These are phyloP conservation scores for Rhodinocichla rosea DNA, from an alignment of 2,113 vertebrate genomes.

Conservation along the genomic window DNA sequence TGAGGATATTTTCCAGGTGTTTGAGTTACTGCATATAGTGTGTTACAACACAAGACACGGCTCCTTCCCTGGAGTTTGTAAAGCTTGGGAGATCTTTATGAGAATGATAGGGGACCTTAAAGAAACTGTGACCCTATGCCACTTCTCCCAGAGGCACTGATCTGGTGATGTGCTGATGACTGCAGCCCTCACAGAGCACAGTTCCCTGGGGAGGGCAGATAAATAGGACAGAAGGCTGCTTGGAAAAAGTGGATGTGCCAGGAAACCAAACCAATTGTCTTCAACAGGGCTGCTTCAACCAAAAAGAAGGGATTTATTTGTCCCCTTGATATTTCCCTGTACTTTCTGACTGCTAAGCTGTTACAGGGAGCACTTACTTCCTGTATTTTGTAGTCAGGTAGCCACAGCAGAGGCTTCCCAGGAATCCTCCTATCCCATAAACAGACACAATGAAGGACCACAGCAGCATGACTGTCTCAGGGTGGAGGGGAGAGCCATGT, in stretches of 20 bases:
- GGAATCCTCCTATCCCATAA: slow-evolving; percentile 73
- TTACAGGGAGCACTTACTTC: slow-evolving; percentile 65
- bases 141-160: not conserved
- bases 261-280: not conserved
- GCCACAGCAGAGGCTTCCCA: slow-evolving; percentile 74
- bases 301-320: not conserved
- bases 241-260: not conserved
- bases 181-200: not conserved
- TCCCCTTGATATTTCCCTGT: not conserved
- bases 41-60: not conserved
- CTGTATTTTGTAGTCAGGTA: slow-evolving; percentile 75
- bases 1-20: not conserved
- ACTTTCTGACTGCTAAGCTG: not conserved
- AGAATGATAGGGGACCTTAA: not conserved
- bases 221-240: not conserved
- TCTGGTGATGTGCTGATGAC: not conserved
- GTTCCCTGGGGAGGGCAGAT: not conserved
- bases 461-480: slow-evolving; percentile 70
- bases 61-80: not conserved
- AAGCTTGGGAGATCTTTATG: not conserved
- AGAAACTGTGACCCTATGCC: not conserved
- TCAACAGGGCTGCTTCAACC: not conserved
- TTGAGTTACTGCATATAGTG: not conserved
- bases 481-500: slow-evolving; percentile 55
- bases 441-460: slow-evolving; percentile 81